These are phyloP conservation scores for Thinocorus orbignyianus DNA, from an alignment of 2,113 vertebrate genomes.

Conservation along the genomic window DNA sequence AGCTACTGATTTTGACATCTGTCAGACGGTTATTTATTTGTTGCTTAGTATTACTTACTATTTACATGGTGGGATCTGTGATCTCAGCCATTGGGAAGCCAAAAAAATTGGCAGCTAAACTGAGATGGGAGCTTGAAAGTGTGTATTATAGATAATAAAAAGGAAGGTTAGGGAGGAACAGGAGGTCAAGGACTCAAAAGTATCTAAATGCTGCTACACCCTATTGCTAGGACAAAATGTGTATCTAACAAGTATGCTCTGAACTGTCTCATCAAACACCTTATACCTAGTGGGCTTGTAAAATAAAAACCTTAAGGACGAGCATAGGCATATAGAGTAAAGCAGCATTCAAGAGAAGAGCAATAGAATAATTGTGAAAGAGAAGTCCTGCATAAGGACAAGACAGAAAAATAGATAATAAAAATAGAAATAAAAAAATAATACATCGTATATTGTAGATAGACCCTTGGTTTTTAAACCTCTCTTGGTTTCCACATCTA, in stretches of 20 bases:
- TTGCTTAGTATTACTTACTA: background rate
- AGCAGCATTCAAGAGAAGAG: background rate
- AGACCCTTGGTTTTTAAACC: background rate
- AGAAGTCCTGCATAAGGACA: background rate
- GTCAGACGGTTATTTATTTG: background rate
- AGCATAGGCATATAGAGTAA: background rate
- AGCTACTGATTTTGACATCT: background rate
- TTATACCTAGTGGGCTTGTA: background rate
- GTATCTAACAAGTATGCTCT: background rate
- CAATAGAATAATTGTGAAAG: background rate
- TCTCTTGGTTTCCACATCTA: background rate
- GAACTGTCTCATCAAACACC: background rate
- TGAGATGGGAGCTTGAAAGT: background rate
- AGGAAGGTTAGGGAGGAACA: background rate
- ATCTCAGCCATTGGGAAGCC: background rate
- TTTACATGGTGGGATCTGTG: background rate
- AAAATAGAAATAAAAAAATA: background rate
- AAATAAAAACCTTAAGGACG: background rate
- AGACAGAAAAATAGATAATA: background rate
- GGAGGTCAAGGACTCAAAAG: background rate
- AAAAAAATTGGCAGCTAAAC: background rate
- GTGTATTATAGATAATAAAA: background rate
- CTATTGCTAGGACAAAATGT: background rate
- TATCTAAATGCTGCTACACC: background rate
- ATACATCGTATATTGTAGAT: background rate